phyloP scores from a whole-genome alignment of 2,888 invertebrate species.

The Drosophila helvetica region DNA sequence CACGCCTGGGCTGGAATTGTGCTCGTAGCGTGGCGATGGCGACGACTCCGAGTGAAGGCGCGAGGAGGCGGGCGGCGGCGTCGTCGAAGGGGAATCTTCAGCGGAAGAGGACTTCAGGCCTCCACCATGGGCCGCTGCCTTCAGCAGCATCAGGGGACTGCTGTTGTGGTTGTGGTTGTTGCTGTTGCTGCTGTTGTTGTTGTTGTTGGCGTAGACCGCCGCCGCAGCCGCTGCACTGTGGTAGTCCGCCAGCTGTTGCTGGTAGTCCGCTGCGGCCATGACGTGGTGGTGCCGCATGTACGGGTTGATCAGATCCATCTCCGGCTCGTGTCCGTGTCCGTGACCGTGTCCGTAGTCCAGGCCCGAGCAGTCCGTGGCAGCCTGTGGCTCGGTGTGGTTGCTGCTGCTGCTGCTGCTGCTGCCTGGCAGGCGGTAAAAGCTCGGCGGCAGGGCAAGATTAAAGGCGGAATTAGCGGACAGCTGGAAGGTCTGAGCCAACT shows the following conservation, averaged over 20 bases:
- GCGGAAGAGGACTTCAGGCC: constrained; percentile 70
- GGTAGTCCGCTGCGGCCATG: constrained; percentile 81
- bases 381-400: constrained; percentile 19
- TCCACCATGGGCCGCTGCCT: constrained; percentile 59
- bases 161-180: constrained; percentile 71
- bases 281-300: constrained; percentile 82
- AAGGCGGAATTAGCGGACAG: constrained; percentile 82
- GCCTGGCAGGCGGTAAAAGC: constrained; percentile 61
- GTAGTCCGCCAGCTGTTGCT: constrained; percentile 79
- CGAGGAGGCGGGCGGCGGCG: constrained; percentile 81
- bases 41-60: constrained; percentile 83
- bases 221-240: constrained; percentile 81
- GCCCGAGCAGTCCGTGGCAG: constrained; percentile 28
- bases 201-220: constrained; percentile 77
- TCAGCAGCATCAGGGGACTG: constrained; percentile 79
- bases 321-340: constrained; percentile 55
- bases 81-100: constrained; percentile 81
- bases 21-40: constrained; percentile 81
- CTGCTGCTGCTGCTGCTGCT: constrained; percentile 31
- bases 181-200: constrained; percentile 68
- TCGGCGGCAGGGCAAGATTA: constrained; percentile 81
- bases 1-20: constrained; percentile 83
- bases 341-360: constrained; percentile 52
- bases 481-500: constrained; percentile 74
- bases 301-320: constrained; percentile 83